Evolutionary conservation across 1,140 invertebrate genomes (phyloP).

Genomic region (Cotesia chilonis): DNA sequence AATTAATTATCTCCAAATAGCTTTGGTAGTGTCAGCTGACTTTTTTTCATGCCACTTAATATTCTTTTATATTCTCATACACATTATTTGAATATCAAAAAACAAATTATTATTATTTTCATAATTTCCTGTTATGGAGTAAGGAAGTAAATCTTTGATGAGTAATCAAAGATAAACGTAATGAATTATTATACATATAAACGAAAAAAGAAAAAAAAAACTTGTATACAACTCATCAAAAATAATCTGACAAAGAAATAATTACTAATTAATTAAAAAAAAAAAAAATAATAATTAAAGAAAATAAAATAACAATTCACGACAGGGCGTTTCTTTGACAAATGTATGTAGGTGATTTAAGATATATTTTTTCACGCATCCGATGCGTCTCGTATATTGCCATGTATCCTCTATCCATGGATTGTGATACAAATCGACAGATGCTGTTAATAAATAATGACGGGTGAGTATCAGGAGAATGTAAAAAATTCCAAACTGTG

Average conservation of each 20-base stretch:
- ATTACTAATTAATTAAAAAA: not conserved
- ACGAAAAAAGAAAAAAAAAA: not conserved
- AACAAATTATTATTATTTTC: not conserved
- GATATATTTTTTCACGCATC: constrained; percentile 30
- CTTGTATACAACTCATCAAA: not conserved
- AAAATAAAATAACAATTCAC: not conserved
- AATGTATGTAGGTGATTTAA: constrained; percentile 31
- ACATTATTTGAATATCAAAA: not conserved
- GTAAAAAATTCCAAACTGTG: not conserved
- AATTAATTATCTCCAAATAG: not conserved
- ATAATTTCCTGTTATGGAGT: too few relatives aligned
- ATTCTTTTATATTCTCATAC: not conserved
- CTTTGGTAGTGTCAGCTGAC: constrained; percentile 6
- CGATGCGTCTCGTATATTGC: constrained; percentile 22
- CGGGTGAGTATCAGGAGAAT: constrained; percentile 20
- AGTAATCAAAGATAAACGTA: not conserved
- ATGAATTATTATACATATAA: not conserved
- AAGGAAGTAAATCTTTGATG: too few relatives aligned
- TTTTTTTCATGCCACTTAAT: constrained; percentile 11
- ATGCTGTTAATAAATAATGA: constrained; percentile 11
- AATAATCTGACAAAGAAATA: not conserved
- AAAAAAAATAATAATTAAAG: too few relatives aligned
- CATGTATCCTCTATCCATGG: constrained; percentile 24
- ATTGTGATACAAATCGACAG: constrained; percentile 6
- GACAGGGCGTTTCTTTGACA: constrained; percentile 28